Base-by-base conservation (phyloP, 1,140 invertebrate species). In the Orchesella cincta region DNA sequence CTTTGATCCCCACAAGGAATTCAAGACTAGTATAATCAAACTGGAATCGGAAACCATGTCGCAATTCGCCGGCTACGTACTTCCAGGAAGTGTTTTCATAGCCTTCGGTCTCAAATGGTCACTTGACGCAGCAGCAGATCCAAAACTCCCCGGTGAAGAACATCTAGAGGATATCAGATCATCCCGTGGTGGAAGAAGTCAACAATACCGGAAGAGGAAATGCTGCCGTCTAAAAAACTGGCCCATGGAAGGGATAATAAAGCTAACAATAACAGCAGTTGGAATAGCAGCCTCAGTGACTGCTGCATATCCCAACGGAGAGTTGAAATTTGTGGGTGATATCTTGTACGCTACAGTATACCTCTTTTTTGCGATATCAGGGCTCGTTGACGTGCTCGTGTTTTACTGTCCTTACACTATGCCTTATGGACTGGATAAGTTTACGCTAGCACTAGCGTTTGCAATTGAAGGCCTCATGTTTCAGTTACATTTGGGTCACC, bases 281-380 rank as follows among this genome's bases (percentile, higher is more conserved):
- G 82, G 82, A 12, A 80, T 83, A 12, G 72, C 70, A 1, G 72
- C 79, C 5, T 82, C 82, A 12, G 64, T 83, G 2, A 51, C 76
- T 0, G 78, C 76, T 0, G 81, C 80, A 0, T 80, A 76, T 74
- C 64, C 54, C 18, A 16, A 81, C 75, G 23, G 82, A 83, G 0
- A 84, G 83, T 12, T 84, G 81, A 12, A 81, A 70, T 75, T 78
- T 36, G 81, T 82, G 1, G 80, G 80, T 3, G 85, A 86, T 82
- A 85, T 87, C 39, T 82, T 85, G 3, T 83, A 86, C 72, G 85
- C 86, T 1, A 86, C 86, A 8, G 84, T 86, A 29, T 87, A 87
- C 76, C 79, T 86, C 0, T 87, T 87, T 33, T 87, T 87, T 74
- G 85, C 85, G 31, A 84, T 86, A 36, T 86, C 85, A 70, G 86